Conservation (phyloP, 1,140 invertebrate genomes). For the Leptinotarsa texana region DNA sequence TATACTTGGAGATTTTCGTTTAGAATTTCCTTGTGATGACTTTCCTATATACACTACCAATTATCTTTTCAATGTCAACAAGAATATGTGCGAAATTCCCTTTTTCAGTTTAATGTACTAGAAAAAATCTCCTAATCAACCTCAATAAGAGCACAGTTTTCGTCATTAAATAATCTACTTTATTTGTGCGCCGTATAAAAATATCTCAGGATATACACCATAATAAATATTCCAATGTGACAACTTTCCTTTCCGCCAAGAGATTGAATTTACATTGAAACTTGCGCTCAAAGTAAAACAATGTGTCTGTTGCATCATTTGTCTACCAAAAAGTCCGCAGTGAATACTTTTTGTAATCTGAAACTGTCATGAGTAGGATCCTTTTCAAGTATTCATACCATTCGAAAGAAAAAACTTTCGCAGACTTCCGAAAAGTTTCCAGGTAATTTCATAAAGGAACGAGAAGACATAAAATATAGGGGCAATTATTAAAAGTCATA, state of each 20-base stretch:
- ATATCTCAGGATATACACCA: background rate
- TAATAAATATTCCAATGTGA: background rate
- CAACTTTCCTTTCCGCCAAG: background rate
- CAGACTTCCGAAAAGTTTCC: background rate
- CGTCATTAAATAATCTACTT: too few relatives aligned
- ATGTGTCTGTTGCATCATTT: constrained; percentile 8
- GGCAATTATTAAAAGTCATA: background rate
- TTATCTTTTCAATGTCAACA: too few relatives aligned
- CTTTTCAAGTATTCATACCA: background rate
- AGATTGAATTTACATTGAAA: background rate
- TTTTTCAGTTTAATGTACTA: too few relatives aligned
- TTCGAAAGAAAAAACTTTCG: background rate
- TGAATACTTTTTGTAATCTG: background rate
- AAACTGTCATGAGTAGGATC: constrained; percentile 5
- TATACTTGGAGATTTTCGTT: too few relatives aligned
- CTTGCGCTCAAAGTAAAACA: background rate
- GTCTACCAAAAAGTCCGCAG: background rate
- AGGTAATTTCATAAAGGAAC: background rate
- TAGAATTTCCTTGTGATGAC: too few relatives aligned
- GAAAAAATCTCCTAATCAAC: too few relatives aligned
- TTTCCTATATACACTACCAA: too few relatives aligned
- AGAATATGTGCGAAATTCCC: too few relatives aligned
- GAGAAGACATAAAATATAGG: background rate
- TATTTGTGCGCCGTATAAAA: background rate
- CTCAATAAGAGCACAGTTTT: too few relatives aligned